Conservation (phyloP, 1,140 invertebrate genomes). For the Ectropis grisescens region DNA sequence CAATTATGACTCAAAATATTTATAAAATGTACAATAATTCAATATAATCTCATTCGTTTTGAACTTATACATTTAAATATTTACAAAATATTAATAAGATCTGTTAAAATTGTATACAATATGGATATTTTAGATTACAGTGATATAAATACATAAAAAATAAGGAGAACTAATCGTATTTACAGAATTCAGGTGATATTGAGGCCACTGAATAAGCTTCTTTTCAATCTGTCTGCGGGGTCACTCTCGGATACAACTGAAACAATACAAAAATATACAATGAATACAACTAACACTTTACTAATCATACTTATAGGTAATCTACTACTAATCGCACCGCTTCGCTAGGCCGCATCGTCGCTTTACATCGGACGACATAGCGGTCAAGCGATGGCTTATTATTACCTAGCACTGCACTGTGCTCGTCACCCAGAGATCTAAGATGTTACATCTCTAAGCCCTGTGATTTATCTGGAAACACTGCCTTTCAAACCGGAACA, state of each 20-base stretch:
- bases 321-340: no score
- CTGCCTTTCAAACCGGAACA: no score
- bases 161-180: constrained; percentile 52
- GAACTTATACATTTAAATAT: constrained; percentile 60
- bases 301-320: no score
- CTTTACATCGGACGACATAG: no score
- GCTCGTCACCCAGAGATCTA: no score
- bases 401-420: no score
- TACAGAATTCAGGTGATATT: constrained; percentile 48
- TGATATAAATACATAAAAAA: constrained; percentile 68
- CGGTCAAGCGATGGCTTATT: no score
- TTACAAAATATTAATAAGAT: constrained; percentile 63
- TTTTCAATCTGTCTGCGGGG: constrained; percentile 50
- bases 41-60: constrained; percentile 67
- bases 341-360: no score
- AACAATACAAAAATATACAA: constrained; percentile 19
- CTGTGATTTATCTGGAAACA: no score
- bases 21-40: constrained; percentile 58
- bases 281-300: background rate
- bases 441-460: no score
- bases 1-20: constrained; percentile 59
- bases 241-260: constrained; percentile 64
- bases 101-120: constrained; percentile 66
- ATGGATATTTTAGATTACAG: constrained; percentile 54
- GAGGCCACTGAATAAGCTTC: constrained; percentile 15